Base-by-base conservation (phyloP, 2,888 invertebrate genomes). In the Crocallis elinguaria region DNA sequence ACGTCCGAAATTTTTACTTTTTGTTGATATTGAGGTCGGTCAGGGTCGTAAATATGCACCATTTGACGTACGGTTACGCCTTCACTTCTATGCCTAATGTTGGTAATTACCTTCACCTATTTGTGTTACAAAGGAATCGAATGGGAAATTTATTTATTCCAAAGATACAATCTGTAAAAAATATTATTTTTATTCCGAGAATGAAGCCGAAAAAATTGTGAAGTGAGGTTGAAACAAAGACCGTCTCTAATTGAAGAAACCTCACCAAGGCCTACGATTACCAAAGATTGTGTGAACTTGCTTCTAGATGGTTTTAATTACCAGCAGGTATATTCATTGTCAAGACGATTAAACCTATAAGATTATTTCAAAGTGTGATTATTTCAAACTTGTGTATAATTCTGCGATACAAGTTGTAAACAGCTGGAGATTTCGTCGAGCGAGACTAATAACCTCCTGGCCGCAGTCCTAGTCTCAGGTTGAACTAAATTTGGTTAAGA, bases 191-290 rank as follows among this genome's bases (percentile, higher is more conserved):
- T 25, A n/a, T 33, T 35, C 17, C 12, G 17, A 30, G 30, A 49
- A 43, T 25, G 33, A 29, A 36, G 13, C 13, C 16, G 19, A 43
- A 54, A 39, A n/a, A 38, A 25, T 12, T 48, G 45, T 50, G 41
- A 54, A 53, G 52, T 50, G 50, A 60, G 53, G 53, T 60, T 56
- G 37, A 55, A 60, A 64, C 64, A 64, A 64, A 60, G 62, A 62
- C 56, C 60, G 60, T 62, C 60, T 53, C 64, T 42, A 64, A 64
- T 64, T 56, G 49, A 55, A 58, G 60, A 56, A 62, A 60, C 62
- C 62, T 62, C 54, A 38, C 60, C 52, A 55, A 58, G 60, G 60
- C 58, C 57, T 39, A 45, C 49, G 39, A 60, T 64, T 64, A 60
- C 51, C 56, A 54, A 61, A 62, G 48, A 51, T 55, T 64, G 59